These are phyloP conservation scores for Heliconius nattereri DNA, from an alignment of 1,140 invertebrate genomes.

Conservation along the genomic window DNA sequence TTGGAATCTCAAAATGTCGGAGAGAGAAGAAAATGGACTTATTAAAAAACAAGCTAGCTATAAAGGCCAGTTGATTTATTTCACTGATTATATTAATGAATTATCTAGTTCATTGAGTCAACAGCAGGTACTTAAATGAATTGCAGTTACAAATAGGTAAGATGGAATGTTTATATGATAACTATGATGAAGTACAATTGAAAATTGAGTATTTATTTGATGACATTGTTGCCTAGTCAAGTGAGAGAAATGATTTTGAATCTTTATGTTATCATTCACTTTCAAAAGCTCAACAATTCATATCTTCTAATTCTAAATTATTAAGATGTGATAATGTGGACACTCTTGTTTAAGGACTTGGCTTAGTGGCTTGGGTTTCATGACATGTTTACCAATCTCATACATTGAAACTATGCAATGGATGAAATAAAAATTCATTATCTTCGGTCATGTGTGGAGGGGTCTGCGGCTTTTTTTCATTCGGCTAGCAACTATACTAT, in stretches of 20 bases:
- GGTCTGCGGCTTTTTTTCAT: constrained; percentile 18
- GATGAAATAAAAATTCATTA: constrained; percentile 33
- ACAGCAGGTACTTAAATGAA: background rate
- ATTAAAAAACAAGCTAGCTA: no score
- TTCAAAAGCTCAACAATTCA: no score
- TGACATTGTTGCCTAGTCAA: no score
- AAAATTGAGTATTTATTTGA: no score
- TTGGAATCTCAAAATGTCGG: no score
- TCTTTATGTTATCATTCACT: background rate
- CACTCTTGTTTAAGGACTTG: constrained; percentile 6
- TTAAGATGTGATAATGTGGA: background rate
- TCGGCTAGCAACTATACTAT: background rate
- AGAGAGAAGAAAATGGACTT: no score
- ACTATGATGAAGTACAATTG: no score
- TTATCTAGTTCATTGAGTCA: background rate
- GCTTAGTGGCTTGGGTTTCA: constrained; percentile 33
- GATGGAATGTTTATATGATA: no score
- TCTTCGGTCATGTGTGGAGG: constrained; percentile 23
- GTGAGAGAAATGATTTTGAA: background rate
- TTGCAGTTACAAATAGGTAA: no score
- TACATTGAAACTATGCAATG: constrained; percentile 21
- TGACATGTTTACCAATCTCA: constrained; percentile 25
- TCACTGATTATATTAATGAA: no score
- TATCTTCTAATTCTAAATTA: no score
- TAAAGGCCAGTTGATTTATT: no score